Evolutionary conservation across 1,140 invertebrate genomes (phyloP).

Genomic region (Lamellibrachia luymesi): DNA sequence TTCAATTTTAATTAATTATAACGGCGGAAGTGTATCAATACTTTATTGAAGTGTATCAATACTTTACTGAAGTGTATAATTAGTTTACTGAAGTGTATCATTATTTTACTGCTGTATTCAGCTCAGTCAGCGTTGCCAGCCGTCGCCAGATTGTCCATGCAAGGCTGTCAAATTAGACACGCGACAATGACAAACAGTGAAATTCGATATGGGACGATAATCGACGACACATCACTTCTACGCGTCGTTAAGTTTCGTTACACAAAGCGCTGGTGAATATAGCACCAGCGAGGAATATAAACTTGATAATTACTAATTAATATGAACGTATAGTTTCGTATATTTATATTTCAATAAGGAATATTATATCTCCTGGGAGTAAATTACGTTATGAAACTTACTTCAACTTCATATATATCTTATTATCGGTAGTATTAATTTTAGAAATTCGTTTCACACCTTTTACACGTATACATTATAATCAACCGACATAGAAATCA

Average conservation of each 20-base stretch:
- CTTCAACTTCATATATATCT: too few species aligned
- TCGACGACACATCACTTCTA: background rate
- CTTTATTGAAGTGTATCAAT: background rate
- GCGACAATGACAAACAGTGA: background rate
- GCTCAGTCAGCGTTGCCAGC: background rate
- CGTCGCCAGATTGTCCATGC: background rate
- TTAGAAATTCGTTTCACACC: too few species aligned
- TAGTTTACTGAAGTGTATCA: background rate
- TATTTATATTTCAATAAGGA: too few species aligned
- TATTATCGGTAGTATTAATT: too few species aligned
- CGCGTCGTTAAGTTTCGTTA: background rate
- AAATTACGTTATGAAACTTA: too few species aligned
- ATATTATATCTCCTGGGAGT: too few species aligned
- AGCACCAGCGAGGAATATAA: background rate
- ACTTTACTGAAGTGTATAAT: background rate
- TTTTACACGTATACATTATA: too few species aligned
- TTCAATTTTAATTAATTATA: background rate
- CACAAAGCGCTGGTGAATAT: background rate
- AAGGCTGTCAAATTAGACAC: background rate
- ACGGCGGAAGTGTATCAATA: background rate
- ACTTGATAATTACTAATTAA: background rate
- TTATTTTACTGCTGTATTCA: background rate
- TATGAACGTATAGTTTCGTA: too few species aligned
- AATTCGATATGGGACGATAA: background rate
- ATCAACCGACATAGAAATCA: too few species aligned